Base-by-base conservation (phyloP, 2,888 invertebrate genomes). In the Stegophylla sp. region DNA sequence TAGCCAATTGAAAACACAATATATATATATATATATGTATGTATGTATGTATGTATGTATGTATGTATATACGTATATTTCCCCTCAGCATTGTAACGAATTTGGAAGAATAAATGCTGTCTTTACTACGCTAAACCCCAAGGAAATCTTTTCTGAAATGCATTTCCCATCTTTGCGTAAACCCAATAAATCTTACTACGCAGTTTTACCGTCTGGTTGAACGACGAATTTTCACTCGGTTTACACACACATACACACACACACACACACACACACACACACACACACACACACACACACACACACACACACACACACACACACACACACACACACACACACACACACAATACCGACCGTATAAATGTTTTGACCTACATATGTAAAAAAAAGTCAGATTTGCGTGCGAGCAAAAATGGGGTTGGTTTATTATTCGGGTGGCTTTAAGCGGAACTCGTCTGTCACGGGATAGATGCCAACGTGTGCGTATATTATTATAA, bases 101-200 rank as follows among this genome's bases (percentile, higher is more conserved):
- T 66, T 53, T 41, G 13, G 43, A n/a, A 28, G 26, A 73, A 45
- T 61, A 73, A 73, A 73, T 61, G 73, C 61, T 61, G 26, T 75
- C 20, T 41, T 13, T 34, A 53, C 64, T 34, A 53, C 64, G 43
- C n/a, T 43, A 66, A 76, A 66, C 64, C 75, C 64, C 1, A 23
- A 76, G 75, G 64, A 66, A 76, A 76, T 76, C 75, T 76, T 53
- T 76, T 76, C 41, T 26, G n/a, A 76, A 76, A 76, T 43, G 66
- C 66, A 53, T 76, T 76, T 53, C 17, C 75, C 41, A 66, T 76
- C 53, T 64, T 43, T 10, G 41, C 26, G 53, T 43, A 66, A 66
- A 43, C 43, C 53, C 51, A 43, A 76, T 76, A 76, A 76, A 76
- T 76, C 64, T 76, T n/a, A 17, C 17, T 15, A 43, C 17, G 45